Evolutionary conservation across 2,888 invertebrate genomes (phyloP), one percentile per base, ranked within the genome.

Genomic region (Autographa pulchrina): DNA sequence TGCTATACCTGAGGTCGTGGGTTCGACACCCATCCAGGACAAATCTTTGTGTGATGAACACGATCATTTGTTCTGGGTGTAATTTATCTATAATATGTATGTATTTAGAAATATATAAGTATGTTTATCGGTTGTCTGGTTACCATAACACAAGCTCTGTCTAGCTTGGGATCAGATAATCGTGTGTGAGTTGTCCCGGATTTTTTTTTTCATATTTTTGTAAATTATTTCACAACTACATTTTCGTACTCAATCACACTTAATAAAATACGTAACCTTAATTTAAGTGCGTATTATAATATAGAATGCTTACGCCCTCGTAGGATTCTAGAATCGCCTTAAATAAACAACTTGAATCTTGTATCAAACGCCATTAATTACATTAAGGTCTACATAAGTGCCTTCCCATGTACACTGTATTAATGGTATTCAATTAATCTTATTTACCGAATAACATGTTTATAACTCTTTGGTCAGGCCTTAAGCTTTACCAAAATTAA

Each of bases 361-460:
- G n/a, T 54, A 65, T 68, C 65, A 76, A 76, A 76, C 62, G 65
- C 56, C 68, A 65, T 16, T 76, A 58, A 76, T 73, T 65, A 73
- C 2, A 52, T 65, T 56, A 61, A 75, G 62, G 52, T 1, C 64
- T 65, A 59, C 76, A 65, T 68, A 62, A 75, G 75, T 72, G 25
- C 54, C 54, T 25, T n/a, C 61, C 25, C 32, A 41, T 71, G 25
- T 18, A 54, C 60, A 9, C 20, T 35, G 43, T 7, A 58, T 63
- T 62, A 71, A 41, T 63, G 4, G 13, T 43, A 62, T 64, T 63
- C 71, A 35, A 62, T 64, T 63, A 75, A 35, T 67, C 13, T 14
- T 43, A 64, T 67, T 75, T 71, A 56, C 52, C 52, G 61, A 67
- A 75, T 62, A 64, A 59, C 18, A 66, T 71, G 58, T 62, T 25